phyloP scores from a whole-genome alignment of 2,888 invertebrate genomes.

The Drosophila melanosoma region DNA sequence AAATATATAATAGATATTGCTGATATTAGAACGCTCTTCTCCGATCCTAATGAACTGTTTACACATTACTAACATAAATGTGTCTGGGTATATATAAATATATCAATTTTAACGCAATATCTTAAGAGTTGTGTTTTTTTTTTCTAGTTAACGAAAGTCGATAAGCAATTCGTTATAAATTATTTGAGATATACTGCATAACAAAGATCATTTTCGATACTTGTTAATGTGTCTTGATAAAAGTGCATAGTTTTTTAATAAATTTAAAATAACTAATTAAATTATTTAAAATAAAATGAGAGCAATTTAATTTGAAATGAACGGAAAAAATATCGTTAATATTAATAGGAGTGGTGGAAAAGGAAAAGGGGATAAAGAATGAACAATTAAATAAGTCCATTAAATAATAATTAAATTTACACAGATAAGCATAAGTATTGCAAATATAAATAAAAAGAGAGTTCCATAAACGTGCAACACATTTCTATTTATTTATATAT shows the following conservation, averaged over 20 bases:
- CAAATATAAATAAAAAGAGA: neutral
- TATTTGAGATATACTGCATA: neutral
- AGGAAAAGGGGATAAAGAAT: neutral
- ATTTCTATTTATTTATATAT: neutral
- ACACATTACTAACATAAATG: neutral
- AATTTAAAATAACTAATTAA: too few species aligned
- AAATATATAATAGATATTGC: neutral
- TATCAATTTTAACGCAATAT: neutral
- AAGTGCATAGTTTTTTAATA: too few species aligned
- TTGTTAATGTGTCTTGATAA: neutral
- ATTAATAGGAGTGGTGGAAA: too few species aligned
- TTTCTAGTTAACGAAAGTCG: neutral
- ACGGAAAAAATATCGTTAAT: neutral
- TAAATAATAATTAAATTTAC: neutral
- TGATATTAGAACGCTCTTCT: neutral
- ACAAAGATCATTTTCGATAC: neutral
- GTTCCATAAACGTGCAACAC: neutral
- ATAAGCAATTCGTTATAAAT: neutral
- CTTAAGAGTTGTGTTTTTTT: neutral
- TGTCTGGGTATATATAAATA: neutral
- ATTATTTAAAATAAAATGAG: neutral
- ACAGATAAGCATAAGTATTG: neutral
- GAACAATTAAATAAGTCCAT: neutral
- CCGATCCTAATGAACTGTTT: neutral
- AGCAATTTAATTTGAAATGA: neutral